Percentiles rank a stretch among this genome's conserved stretches.
These are phyloP conservation scores for Rhingia rostrata DNA, from an alignment of 2,888 invertebrate species.

Conservation along the genomic window DNA sequence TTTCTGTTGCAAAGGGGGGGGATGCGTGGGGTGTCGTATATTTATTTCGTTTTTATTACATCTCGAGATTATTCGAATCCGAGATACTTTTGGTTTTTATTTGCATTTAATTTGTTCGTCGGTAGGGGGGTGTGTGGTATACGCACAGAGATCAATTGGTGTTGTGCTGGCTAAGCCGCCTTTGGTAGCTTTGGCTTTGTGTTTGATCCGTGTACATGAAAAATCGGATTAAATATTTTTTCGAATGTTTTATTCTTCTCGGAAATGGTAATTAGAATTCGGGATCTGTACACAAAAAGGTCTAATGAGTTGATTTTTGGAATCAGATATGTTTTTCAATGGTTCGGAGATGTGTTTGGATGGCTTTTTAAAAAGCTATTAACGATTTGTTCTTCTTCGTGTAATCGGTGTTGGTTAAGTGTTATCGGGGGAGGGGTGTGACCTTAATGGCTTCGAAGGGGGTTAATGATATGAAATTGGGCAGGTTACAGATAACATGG, in stretches of 20 bases:
- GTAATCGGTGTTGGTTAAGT: conserved; percentile 44
- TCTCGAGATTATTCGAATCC: conserved; percentile 68
- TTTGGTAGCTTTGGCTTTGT: conserved; percentile 29
- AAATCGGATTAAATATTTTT: conserved; percentile 56
- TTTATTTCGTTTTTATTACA: conserved; percentile 70
- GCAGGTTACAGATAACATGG: conserved; percentile 29
- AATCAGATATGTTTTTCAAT: conserved; percentile 69
- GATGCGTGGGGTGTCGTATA: conserved; percentile 33
- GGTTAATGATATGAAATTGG: conserved; percentile 62
- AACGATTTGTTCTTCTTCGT: conserved; percentile 60
- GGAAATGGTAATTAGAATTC: conserved; percentile 49
- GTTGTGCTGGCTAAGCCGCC: conserved; percentile 19
- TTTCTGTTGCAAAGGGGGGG: background rate
- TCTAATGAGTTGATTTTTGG: conserved; percentile 71
- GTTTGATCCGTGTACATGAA: conserved; percentile 43
- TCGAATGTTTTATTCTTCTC: conserved; percentile 1
- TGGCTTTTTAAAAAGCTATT: conserved; percentile 51
- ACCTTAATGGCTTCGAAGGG: conserved; percentile 53
- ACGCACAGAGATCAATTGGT: conserved; percentile 66
- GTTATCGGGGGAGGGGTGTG: conserved; percentile 35
- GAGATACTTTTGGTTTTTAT: conserved; percentile 60
- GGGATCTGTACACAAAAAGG: conserved; percentile 53
- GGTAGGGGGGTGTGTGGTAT: conserved; percentile 3
- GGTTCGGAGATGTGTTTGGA: conserved; percentile 48
- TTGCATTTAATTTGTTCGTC: conserved; percentile 64